These are phyloP conservation scores for Ligdia adustata DNA, from an alignment of 2,888 invertebrate genomes.

Conservation along the genomic window DNA sequence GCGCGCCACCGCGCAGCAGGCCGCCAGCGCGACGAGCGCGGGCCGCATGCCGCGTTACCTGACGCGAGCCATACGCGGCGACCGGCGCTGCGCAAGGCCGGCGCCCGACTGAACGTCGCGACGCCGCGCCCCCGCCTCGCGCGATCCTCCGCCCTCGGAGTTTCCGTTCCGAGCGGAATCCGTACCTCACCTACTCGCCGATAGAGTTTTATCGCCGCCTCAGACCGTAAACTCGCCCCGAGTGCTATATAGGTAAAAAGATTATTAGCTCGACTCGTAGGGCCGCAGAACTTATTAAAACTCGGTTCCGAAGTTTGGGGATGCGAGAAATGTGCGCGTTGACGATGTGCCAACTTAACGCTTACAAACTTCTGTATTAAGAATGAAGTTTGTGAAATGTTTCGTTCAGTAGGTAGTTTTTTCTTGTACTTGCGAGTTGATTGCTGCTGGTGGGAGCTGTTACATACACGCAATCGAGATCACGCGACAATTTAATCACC, in stretches of 20 bases:
- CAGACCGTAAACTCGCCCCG: slow-evolving; percentile 59
- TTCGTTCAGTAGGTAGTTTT: neutral
- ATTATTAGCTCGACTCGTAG: slow-evolving; percentile 52
- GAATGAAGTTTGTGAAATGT: slow-evolving; percentile 7
- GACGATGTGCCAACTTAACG: slow-evolving; percentile 28
- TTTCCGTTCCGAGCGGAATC: slow-evolving; percentile 43
- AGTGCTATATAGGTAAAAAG: slow-evolving; percentile 55
- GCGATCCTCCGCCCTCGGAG: slow-evolving; percentile 24
- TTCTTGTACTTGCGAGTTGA: slow-evolving; percentile 24
- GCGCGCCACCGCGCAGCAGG: slow-evolving; percentile 67
- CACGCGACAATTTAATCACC: slow-evolving; percentile 31
- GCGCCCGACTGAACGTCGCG: slow-evolving; percentile 77
- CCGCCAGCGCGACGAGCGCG: slow-evolving; percentile 78
- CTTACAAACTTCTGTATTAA: slow-evolving; percentile 20
- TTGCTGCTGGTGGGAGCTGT: slow-evolving; percentile 16
- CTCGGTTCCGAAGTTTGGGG: slow-evolving; percentile 42
- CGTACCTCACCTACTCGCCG: slow-evolving; percentile 46
- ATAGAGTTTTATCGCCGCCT: slow-evolving; percentile 70
- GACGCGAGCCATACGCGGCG: slow-evolving; percentile 62
- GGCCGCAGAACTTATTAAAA: slow-evolving; percentile 55
- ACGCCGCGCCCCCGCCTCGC: slow-evolving; percentile 45
- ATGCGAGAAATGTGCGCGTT: slow-evolving; percentile 18
- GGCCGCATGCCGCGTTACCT: slow-evolving; percentile 78
- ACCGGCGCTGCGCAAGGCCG: slow-evolving; percentile 78
- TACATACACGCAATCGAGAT: slow-evolving; percentile 29